phyloP scores from a whole-genome alignment of 2,113 vertebrate genomes.

The Morone chrysops region DNA sequence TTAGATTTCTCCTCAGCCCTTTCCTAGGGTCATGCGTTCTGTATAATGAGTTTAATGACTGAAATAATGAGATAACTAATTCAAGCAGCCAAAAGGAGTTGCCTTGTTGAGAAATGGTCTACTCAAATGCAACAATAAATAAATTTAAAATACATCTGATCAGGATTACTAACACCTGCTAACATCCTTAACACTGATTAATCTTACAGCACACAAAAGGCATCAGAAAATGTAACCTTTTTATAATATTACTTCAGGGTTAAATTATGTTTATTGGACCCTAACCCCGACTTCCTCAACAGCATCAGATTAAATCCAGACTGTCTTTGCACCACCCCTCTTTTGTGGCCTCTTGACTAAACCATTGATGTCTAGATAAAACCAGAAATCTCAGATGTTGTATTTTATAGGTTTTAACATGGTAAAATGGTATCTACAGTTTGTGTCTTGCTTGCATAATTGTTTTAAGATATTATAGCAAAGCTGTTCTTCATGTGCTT shows the following conservation, averaged over 20 bases:
- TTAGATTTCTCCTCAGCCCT: not conserved
- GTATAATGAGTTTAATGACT: not conserved
- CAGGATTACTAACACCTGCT: not conserved
- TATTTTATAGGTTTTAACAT: not conserved
- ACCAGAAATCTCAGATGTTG: not conserved
- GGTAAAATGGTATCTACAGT: not conserved
- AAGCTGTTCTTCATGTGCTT: constrained; percentile 46
- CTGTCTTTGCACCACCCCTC: not conserved
- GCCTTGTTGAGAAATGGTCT: not conserved
- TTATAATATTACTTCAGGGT: not conserved
- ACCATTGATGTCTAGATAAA: not conserved
- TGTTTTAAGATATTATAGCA: not conserved
- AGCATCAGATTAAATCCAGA: not conserved
- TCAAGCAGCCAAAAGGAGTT: not conserved
- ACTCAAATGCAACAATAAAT: not conserved
- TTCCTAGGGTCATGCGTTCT: not conserved
- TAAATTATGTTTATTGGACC: too few species aligned
- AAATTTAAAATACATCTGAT: not conserved
- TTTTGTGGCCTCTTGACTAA: not conserved
- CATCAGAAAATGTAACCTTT: not conserved
- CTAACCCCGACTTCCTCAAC: not conserved
- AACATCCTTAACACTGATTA: not conserved
- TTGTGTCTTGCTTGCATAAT: not conserved
- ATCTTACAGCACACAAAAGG: not conserved
- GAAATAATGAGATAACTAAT: not conserved